Percentiles rank a stretch among this genome's conserved stretches.
phyloP scores from a whole-genome alignment of 2,113 vertebrate genomes.

The Guaruba guarouba region DNA sequence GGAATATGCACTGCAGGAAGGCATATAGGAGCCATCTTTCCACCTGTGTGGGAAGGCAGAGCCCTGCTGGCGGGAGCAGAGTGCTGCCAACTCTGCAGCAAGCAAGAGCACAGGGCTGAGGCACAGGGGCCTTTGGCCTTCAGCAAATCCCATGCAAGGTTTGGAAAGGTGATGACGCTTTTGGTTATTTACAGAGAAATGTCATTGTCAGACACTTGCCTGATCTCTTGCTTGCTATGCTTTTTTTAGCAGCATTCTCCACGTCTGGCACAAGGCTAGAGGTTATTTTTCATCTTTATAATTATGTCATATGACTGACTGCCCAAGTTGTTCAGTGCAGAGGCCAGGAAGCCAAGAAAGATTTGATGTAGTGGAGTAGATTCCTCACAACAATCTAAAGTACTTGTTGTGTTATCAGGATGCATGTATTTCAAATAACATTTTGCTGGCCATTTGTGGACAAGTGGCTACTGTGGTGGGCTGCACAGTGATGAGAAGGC shows the following conservation, averaged over 20 bases:
- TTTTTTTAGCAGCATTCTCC: neutral
- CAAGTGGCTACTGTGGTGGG: neutral
- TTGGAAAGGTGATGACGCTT: neutral
- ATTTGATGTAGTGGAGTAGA: neutral
- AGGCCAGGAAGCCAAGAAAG: neutral
- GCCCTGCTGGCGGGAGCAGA: neutral
- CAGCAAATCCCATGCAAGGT: neutral
- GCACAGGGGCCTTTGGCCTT: neutral
- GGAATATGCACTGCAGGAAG: neutral
- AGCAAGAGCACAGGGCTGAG: fast-evolving
- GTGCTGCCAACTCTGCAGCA: neutral
- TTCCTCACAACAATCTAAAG: neutral
- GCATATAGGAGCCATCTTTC: neutral
- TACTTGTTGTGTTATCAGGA: fast-evolving
- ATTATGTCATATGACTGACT: neutral
- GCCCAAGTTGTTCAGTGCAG: neutral
- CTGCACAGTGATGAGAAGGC: neutral
- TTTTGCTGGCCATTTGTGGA: neutral
- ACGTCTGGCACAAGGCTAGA: neutral
- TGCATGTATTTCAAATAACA: neutral
- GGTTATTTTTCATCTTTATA: neutral
- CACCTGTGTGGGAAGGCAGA: neutral
- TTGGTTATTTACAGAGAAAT: neutral
- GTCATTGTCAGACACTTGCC: too few species aligned
- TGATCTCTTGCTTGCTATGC: neutral